Conservation (phyloP, 2,888 invertebrate species). For the Steinernema carpocapsae region DNA sequence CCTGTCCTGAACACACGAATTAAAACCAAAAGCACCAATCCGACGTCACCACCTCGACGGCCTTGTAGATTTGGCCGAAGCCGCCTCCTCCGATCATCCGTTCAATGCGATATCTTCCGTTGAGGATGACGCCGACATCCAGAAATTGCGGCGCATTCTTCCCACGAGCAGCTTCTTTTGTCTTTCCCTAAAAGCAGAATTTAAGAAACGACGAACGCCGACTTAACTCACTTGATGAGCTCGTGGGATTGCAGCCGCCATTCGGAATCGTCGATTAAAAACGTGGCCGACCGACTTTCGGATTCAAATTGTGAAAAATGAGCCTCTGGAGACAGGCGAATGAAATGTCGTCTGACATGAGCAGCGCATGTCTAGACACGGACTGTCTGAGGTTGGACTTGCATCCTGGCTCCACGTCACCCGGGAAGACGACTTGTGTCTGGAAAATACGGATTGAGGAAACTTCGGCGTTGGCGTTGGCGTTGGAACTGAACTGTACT, state of each 20-base stretch:
- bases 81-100: constrained; percentile 63
- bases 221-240: constrained; percentile 18
- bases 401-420: too few species aligned
- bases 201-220: background rate
- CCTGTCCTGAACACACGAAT: background rate
- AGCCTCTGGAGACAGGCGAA: too few species aligned
- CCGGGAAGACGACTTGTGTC: too few species aligned
- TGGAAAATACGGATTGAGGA: too few species aligned
- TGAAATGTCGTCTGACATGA: too few species aligned
- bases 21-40: background rate
- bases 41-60: constrained; percentile 43
- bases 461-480: too few species aligned
- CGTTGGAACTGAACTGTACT: too few species aligned
- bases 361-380: too few species aligned
- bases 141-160: constrained; percentile 39
- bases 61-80: constrained; percentile 64
- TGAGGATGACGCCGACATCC: constrained; percentile 43
- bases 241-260: constrained; percentile 26
- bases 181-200: background rate
- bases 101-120: constrained; percentile 45
- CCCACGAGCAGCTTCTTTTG: constrained; percentile 34
- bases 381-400: too few species aligned
- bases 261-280: background rate
- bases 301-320: background rate
- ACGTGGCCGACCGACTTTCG: background rate